Percentiles rank a stretch among this genome's conserved stretches.
Conservation (phyloP, 2,888 invertebrate genomes). For the Portevinia maculata region DNA sequence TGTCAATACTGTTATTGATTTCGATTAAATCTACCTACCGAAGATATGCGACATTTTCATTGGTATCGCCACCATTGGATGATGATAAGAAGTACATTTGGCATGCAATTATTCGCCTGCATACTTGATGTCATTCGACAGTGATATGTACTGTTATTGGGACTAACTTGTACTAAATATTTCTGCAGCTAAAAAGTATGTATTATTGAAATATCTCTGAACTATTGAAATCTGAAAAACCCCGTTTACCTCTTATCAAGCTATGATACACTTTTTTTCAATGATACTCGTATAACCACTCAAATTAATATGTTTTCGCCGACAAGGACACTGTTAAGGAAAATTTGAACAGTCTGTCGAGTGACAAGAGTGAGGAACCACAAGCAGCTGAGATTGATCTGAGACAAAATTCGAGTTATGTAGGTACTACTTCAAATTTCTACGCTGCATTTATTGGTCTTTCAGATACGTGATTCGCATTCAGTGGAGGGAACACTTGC, state of each 20-base stretch:
- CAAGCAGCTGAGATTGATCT: conserved; percentile 44
- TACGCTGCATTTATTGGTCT: conserved; percentile 51
- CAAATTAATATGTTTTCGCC: too few relatives aligned
- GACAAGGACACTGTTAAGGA: conserved; percentile 10
- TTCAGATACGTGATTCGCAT: conserved; percentile 52
- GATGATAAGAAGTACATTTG: too few relatives aligned
- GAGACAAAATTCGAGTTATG: conserved; percentile 9
- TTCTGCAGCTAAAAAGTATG: too few relatives aligned
- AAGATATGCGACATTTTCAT: neutral
- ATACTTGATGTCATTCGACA: neutral
- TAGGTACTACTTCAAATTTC: conserved; percentile 15
- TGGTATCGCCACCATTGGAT: neutral
- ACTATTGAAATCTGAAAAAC: neutral
- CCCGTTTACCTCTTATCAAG: too few relatives aligned
- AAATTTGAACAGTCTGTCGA: conserved; percentile 8
- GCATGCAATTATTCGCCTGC: neutral
- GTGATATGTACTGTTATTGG: neutral
- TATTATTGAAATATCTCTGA: too few relatives aligned
- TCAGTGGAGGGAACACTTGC: conserved; percentile 18
- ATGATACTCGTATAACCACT: too few relatives aligned
- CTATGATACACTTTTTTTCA: too few relatives aligned
- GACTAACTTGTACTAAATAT: neutral
- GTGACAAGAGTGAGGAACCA: conserved; percentile 8
- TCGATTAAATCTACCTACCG: neutral
- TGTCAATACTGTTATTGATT: neutral